These are phyloP conservation scores for Achatina immaculata DNA, from an alignment of 1,140 invertebrate genomes.

Conservation along the genomic window DNA sequence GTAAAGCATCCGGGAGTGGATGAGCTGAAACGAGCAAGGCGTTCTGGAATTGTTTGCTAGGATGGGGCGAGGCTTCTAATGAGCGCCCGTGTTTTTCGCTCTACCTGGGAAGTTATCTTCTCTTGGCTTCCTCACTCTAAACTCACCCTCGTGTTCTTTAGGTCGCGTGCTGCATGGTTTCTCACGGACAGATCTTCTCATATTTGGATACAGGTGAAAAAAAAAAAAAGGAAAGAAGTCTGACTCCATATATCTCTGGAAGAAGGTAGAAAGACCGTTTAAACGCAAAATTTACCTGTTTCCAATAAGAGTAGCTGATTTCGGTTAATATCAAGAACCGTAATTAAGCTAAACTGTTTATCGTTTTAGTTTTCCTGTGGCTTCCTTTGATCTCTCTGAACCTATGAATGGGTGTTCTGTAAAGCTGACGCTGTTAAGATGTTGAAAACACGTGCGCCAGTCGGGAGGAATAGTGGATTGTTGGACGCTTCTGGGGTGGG, in stretches of 20 bases:
- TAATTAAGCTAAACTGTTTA: no score
- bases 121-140: neutral
- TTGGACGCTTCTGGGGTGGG: no score
- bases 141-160: neutral
- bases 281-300: neutral
- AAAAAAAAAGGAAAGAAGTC: no score
- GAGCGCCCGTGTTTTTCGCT: conserved; percentile 4
- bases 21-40: neutral
- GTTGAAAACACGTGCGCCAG: no score
- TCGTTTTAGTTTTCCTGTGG: no score
- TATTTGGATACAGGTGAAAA: neutral
- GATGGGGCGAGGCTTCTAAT: neutral
- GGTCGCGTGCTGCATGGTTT: neutral
- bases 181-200: neutral
- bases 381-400: no score
- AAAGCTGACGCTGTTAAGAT: no score
- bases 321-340: no score
- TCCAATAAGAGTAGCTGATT: no score
- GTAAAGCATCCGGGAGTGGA: neutral
- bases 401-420: no score
- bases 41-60: neutral
- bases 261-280: neutral
- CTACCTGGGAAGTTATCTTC: neutral
- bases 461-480: no score
- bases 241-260: no score